Evolutionary conservation across 2,113 vertebrate genomes (phyloP), one percentile per base, ranked within the genome.

Genomic region (Alexandromys fortis): DNA sequence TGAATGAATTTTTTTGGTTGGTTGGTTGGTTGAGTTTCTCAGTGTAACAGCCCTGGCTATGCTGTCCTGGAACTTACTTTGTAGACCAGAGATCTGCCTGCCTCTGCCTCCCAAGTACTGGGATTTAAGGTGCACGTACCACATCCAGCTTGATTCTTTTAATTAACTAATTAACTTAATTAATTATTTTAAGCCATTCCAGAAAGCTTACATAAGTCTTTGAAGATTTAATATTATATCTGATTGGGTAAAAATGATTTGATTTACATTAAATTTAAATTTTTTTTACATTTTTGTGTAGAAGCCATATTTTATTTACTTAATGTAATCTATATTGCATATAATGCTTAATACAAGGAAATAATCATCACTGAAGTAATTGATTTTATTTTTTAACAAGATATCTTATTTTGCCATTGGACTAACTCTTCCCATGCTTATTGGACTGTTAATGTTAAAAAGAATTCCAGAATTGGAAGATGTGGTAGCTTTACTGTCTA

Each of bases 271-370:
- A 86, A 82, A 61, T 47, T 47, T 94, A 63, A 14, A 49, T 81
- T 93, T 96, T 1, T 2, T 73, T 97, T 96, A 63, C 3, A 75
- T 90, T 83, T 81, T 97, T 42, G 73, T 89, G 47, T 35, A 78
- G 38, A 77, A 86, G 77, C 45, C 67, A 30, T 42, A 61, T 92
- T 91, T 81, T 68, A 33, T 5, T 73, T 96, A 82, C 17, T 47
- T 49, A 81, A 16, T 85, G 33, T 89, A 83, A 90, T 35, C 1
- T 78, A 55, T 78, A 63, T 76, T 63, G 3, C 88, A 1, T 95
- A 21, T 94, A 75, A 85, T 86, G 3, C 65, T 94, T 85, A 90
- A 58, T 92, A n/a, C 47, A 94, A 35, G 87, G 21, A 38, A 75
- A 2, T 58, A 82, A 72, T 94, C 82, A 10, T 52, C 19, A 77